A percentile compares a stretch with the other conserved stretches of the same genome.
Evolutionary conservation across 1,140 invertebrate genomes (phyloP).

Genomic region (Drosophila ambigua): DNA sequence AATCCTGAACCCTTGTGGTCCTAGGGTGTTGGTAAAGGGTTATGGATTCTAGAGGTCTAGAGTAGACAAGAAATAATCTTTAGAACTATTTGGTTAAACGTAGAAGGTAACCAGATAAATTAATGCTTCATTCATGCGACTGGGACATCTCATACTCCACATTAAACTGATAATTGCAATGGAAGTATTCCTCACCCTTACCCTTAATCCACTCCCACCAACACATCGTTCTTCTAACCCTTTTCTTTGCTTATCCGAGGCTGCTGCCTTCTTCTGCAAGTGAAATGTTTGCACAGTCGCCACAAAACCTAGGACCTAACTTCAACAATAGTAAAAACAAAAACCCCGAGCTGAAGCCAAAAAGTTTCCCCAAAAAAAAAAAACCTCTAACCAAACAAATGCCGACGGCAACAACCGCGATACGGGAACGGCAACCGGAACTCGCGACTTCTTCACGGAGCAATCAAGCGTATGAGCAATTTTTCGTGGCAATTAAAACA

Average conservation of each 20-base stretch:
- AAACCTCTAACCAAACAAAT: constrained; percentile 40
- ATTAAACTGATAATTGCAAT: neutral
- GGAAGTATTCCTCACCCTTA: constrained; percentile 7
- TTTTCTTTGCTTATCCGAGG: constrained; percentile 18
- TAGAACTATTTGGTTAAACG: neutral
- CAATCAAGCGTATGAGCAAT: constrained; percentile 79
- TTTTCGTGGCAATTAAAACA: constrained; percentile 78
- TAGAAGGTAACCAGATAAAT: too few species aligned
- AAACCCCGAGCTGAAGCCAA: constrained; percentile 21
- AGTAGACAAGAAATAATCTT: neutral
- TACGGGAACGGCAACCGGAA: constrained; percentile 27
- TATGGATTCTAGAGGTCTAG: neutral
- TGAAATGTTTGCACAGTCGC: constrained; percentile 77
- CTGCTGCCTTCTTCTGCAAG: constrained; percentile 56
- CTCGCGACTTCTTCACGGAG: constrained; percentile 63
- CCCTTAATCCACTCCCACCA: constrained; percentile 6
- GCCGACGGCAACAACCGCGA: constrained; percentile 38
- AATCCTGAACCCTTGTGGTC: neutral
- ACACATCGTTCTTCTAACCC: neutral
- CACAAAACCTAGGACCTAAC: constrained; percentile 34
- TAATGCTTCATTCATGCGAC: neutral
- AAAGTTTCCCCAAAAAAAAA: constrained; percentile 22
- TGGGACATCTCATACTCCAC: neutral
- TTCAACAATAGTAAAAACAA: constrained; percentile 60
- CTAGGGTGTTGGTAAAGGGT: neutral